Base-by-base conservation (phyloP, 2,888 invertebrate species). In the Alentia gelatinosa region DNA sequence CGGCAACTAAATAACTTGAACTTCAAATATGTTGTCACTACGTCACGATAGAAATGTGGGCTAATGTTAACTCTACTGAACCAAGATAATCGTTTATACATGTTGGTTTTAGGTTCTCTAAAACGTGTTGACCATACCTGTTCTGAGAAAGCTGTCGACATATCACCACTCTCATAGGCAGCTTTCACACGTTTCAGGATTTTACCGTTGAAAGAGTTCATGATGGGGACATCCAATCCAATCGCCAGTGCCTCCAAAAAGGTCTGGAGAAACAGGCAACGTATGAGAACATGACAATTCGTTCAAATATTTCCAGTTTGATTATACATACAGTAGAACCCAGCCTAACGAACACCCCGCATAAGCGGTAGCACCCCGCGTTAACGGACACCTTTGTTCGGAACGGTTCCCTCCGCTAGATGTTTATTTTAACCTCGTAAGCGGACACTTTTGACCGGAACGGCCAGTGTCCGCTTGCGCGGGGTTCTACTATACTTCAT, bases 101-200 rank as follows among this genome's bases (percentile, higher is more conserved):
- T 74, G 75, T 19, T 33, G 3, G 9, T 23, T n/a, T 50, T 15
- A 35, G n/a, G 23, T 56, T 56, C 37, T 39, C 30, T 33, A 19
- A 40, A 39, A 1, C 33, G 50, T 84, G n/a, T n/a, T n/a, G n/a
- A n/a, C n/a, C n/a, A n/a, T 89, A 94, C 94, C 93, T 94, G 93
- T 90, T 93, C 92, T 19, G 42, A 90, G 75, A 94, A 92, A n/a
- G 95, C 95, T 4, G 93, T 91, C 26, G 94, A 93, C 47, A 94
- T 92, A 91, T 96, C 95, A 0, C 94, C 94, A 5, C 92, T 92
- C 42, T 95, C 94, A 92, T 94, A 95, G 0, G 95, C 95, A 1
- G 93, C 92, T 86, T 93, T 93, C 89, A 95, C 92, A 42, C 94
- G 93, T 47, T 93, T 92, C 90, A 94, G 94, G 5, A 95, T n/a